Evolutionary conservation across 2,113 vertebrate genomes (phyloP), one percentile per base, ranked within the genome.

Genomic region (Bucco capensis): DNA sequence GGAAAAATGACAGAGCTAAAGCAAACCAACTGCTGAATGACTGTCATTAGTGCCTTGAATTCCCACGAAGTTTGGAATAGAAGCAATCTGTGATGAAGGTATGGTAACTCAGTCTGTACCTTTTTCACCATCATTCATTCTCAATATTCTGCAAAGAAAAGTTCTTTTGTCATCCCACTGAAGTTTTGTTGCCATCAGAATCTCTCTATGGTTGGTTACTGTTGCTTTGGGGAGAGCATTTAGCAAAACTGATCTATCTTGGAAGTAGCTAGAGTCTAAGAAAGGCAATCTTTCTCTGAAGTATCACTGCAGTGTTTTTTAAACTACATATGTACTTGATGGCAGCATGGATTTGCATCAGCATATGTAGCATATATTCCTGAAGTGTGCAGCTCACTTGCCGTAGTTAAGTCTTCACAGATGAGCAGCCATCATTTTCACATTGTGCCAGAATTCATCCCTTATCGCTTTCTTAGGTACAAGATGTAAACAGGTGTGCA

Each of bases 401-500:
- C 6, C 21, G 33, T 1, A 5, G 42, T 53, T 25, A 69, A 14
- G 17, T 24, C 12, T 79, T 86, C 40, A 30, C 25, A 57, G 25
- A 76, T 33, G 31, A 90, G 23, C 33, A 70, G 42, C 5, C 6
- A 16, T 31, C 4, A 21, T 79, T 91, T 83, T 69, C 49, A 58
- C 38, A 65, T 12, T 9, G 14, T 24, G 40, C 49, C 24, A 70
- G 17, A 62, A 73, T 76, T 88, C 46, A 62, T 2, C 5, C 12
- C 18, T 49, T 56, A 35, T 15, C 11, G 11, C 47, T 57, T 9
- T 22, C n/a, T 35, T 67, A 44, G 17, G 24, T 10, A 27, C 19
- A 51, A 66, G 33, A 19, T 19, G 2, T 18, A 80, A 73, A 70
- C 0, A 0, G 9, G 0, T 46, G 12, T 14, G 12, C n/a, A 37